Conservation (phyloP, 1,140 invertebrate species). For the Achroia grisella region DNA sequence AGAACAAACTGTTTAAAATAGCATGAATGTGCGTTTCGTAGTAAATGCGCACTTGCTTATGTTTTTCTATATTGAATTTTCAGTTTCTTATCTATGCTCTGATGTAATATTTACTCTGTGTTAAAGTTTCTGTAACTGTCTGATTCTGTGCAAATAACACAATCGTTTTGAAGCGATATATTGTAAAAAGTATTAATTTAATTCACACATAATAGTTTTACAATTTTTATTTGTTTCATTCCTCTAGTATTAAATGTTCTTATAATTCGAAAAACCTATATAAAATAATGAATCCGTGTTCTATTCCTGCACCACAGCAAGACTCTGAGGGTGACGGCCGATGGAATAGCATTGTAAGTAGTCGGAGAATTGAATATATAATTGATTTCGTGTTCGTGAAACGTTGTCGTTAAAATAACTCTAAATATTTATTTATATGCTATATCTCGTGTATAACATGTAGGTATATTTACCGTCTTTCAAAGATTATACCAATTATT, state of each 20-base stretch:
- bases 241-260: background rate
- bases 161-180: too few species aligned
- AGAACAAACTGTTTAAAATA: too few species aligned
- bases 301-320: conserved; percentile 74
- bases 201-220: too few species aligned
- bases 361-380: background rate
- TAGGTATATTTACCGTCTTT: background rate
- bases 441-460: background rate
- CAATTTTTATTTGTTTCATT: conserved; percentile 1
- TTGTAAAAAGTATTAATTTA: too few species aligned
- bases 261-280: background rate
- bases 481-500: background rate
- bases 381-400: background rate
- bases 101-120: too few species aligned
- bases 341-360: conserved; percentile 79
- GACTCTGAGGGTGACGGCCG: conserved; percentile 79
- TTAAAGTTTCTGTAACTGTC: too few species aligned
- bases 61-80: too few species aligned
- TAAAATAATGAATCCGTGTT: conserved; percentile 75
- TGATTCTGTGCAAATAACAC: too few species aligned
- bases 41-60: too few species aligned
- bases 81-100: too few species aligned
- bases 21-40: too few species aligned
- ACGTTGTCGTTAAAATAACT: background rate
- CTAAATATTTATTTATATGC: too few species aligned